phyloP scores from a whole-genome alignment of 2,888 invertebrate species.

The Calameuta filiformis region DNA sequence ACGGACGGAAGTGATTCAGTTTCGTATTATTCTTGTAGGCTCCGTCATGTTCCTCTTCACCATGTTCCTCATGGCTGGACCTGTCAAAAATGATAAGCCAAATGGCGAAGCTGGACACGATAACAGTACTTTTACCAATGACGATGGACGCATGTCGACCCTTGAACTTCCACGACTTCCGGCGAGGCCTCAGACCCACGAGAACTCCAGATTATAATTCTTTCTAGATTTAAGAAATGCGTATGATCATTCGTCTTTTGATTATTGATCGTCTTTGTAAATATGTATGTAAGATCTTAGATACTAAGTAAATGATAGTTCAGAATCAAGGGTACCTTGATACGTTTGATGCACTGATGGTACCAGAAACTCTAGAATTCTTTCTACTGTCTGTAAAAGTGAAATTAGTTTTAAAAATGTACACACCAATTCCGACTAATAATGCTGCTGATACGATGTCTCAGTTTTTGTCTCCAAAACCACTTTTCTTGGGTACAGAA shows the following conservation, averaged over 20 bases:
- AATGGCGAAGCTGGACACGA: slow-evolving; percentile 66
- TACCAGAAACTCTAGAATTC: no score
- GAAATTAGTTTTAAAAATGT: no score
- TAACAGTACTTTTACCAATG: slow-evolving; percentile 70
- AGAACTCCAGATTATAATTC: slow-evolving; percentile 52
- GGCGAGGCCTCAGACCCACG: slow-evolving; percentile 38
- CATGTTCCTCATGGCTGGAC: slow-evolving; percentile 83
- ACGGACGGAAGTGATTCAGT: not conserved
- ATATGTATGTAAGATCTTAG: not conserved
- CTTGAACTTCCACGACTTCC: slow-evolving; percentile 57
- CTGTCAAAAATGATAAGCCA: slow-evolving; percentile 58
- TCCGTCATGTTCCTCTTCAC: slow-evolving; percentile 85
- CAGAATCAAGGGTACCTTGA: no score
- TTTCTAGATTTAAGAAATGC: not conserved
- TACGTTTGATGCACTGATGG: no score
- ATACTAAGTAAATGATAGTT: not conserved
- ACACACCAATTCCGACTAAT: no score
- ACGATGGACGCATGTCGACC: slow-evolving; percentile 62
- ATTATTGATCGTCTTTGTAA: not conserved
- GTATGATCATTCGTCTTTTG: no score
- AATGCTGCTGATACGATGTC: no score
- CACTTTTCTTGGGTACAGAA: no score
- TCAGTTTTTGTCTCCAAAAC: no score
- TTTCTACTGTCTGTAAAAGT: no score
- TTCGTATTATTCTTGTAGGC: slow-evolving; percentile 68